Base-by-base conservation (phyloP, 2,888 invertebrate species). In the Zygaena filipendulae region DNA sequence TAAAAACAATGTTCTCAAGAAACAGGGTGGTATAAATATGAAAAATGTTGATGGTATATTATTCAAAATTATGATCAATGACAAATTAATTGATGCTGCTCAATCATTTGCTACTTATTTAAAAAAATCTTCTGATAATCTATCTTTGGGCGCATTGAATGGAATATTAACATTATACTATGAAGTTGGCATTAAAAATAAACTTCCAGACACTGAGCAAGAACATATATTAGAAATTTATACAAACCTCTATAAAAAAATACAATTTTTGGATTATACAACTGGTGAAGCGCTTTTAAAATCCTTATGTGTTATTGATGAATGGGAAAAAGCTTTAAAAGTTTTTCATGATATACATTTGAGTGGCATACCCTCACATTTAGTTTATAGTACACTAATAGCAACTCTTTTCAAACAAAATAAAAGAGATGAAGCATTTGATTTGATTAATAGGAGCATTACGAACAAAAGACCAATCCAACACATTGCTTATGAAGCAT, bases 291-390 rank as follows among this genome's bases (percentile, higher is more conserved):
- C 66, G 48, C 58, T 87, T 4, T 71, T 91, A 30, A 61, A 66
- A 34, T 89, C 84, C 0, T 52, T 93, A 3, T 85, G 87, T 39
- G 47, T 81, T 11, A 87, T 88, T 5, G 56, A 77, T 30, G 67
- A 84, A 39, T 91, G 90, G 88, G 74, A 77, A 41, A 82, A 85
- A 32, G 81, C 84, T 21, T 28, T 84, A 0, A 72, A 83, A 39
- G 62, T 90, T 8, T 52, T 89, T 12, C 79, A 86, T 26, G 83
- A 85, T 50, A 80, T 86, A 25, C 72, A 82, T 49, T 22, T 82
- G 6, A 71, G 72, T 12, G 42, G 57, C 30, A 53, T 47, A 3
- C 85, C 86, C 2, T 67, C 64, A 37, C 51, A 64, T 29, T 43
- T 49, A 2, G 62, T 82, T 0, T 85, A 84, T 38, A 83, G 81